Base-by-base conservation (phyloP, 2,888 invertebrate genomes). In the Adelphocoris suturalis region DNA sequence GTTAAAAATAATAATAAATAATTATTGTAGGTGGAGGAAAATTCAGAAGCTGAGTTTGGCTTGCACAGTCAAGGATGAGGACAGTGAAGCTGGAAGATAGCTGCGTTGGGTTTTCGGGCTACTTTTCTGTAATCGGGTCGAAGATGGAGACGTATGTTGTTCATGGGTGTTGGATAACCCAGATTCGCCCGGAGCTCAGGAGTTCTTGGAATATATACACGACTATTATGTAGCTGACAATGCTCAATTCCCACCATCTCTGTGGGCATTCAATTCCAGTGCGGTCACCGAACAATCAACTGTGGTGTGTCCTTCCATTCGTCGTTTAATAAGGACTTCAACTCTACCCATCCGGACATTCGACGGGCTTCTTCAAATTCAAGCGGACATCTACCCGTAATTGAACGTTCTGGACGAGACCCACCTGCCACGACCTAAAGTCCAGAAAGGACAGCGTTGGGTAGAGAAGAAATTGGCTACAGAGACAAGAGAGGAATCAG, bases 201-300 rank as follows among this genome's bases (percentile, higher is more conserved):
- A 68, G 68, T 68, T 68, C 19, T 14, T 75, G 19, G 75, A 75
- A 19, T 75, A n/a, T 75, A 14, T 81, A 2, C 81, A 81, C 37
- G 37, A 81, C 48, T 23, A 13, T 19, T 27, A 81, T 28, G 13
- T 81, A 13, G 81, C 81, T n/a, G 81, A 81, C 47, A 81, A 81
- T 19, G 27, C 81, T 81, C 81, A 16, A 28, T 37, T 81, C 48
- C 81, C 81, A 19, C 46, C 81, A 76, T 68, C 52, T 52, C 2
- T 52, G n/a, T n/a, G n/a, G n/a, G n/a, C n/a, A n/a, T n/a, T 48
- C n/a, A n/a, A n/a, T n/a, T n/a, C n/a, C n/a, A n/a, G n/a, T n/a
- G n/a, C n/a, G n/a, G n/a, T n/a, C n/a, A n/a, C n/a, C n/a, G n/a
- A n/a, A n/a, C n/a, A n/a, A n/a, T n/a, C n/a, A n/a, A n/a, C n/a